Percentiles rank a stretch among this genome's conserved stretches.
Evolutionary conservation across 2,113 vertebrate genomes (phyloP).

Genomic region (Gorsachius goisagi): DNA sequence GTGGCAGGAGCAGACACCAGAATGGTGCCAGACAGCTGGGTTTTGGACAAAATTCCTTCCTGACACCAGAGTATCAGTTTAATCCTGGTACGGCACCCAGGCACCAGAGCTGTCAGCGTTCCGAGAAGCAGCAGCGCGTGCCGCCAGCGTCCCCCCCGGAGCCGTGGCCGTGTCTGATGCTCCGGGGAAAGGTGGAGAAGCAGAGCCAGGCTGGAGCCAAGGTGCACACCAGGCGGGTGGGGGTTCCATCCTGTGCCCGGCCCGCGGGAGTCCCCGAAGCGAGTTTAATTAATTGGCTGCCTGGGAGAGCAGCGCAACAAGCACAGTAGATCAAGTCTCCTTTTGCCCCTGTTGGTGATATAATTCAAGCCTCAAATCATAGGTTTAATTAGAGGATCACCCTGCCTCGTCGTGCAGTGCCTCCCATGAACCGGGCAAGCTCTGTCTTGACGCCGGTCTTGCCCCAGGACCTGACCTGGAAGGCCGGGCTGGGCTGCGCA

Average conservation of each 20-base stretch:
- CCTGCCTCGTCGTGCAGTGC: background rate
- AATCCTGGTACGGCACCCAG: background rate
- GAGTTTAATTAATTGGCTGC: background rate
- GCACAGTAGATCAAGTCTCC: background rate
- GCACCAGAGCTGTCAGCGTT: background rate
- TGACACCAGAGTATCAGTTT: background rate
- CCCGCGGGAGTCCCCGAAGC: background rate
- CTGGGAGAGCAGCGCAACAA: background rate
- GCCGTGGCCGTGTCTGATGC: background rate
- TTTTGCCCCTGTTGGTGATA: background rate
- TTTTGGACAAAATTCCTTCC: background rate
- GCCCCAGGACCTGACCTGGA: background rate
- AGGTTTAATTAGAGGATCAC: background rate
- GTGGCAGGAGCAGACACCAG: background rate
- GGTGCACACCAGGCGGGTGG: background rate
- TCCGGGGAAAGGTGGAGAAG: background rate
- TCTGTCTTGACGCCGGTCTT: background rate
- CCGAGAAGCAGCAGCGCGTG: background rate
- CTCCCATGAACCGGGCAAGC: background rate
- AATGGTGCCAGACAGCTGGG: background rate
- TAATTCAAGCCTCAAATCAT: background rate
- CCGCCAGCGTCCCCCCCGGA: background rate
- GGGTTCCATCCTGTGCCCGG: background rate
- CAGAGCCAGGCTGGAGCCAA: background rate
- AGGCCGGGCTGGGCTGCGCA: fast-evolving